Evolutionary conservation across 2,888 invertebrate genomes (phyloP), one percentile per base, ranked within the genome.

Genomic region (Callosobruchus maculatus): DNA sequence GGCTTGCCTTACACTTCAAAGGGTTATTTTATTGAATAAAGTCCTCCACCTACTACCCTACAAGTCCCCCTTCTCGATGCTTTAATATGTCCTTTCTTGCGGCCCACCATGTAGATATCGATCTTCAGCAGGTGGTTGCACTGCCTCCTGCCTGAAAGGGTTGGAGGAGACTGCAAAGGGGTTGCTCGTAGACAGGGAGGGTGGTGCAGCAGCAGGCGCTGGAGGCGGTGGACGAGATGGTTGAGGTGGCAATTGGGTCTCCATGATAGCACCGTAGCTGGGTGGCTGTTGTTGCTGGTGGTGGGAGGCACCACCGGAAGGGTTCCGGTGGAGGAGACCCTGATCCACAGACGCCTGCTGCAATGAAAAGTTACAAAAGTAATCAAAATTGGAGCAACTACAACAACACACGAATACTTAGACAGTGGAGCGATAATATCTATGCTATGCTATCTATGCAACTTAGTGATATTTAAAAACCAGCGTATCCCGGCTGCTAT

Each of bases 61-160:
- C 13, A 49, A 13, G 7, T 18, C 68, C 68, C 7, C 22, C 68
- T 0, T 68, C 13, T 70, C 76, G 30, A 26, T 68, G 30, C 66
- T 70, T 82, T 86, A 88, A 82, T 88, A 89, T 73, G 86, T 85
- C 80, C 88, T 84, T 77, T 89, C 89, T 2, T 88, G 86, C 73
- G 88, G 84, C 30, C 87, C 85, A 76, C 89, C 88, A 78, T 90
- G 90, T 86, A 90, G 85, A 81, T 91, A 91, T 18, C 86, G 79
- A 77, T 91, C 90, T 77, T 90, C 90, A 0, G 92, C 71, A 13
- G 20, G 66, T 20, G 92, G 93, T 83, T 93, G 93, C 7, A 93
- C 90, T 5, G 90, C 89, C 80, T 86, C 86, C 76, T 86, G 85
- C 73, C 85, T 78, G 78, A 87, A 87, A 2, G 87, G 87, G 75